A percentile compares a stretch with the other conserved stretches of the same genome.
Evolutionary conservation across 2,797 vertebrate species (phyloP).

Genomic region (Setipinna tenuifilis): DNA sequence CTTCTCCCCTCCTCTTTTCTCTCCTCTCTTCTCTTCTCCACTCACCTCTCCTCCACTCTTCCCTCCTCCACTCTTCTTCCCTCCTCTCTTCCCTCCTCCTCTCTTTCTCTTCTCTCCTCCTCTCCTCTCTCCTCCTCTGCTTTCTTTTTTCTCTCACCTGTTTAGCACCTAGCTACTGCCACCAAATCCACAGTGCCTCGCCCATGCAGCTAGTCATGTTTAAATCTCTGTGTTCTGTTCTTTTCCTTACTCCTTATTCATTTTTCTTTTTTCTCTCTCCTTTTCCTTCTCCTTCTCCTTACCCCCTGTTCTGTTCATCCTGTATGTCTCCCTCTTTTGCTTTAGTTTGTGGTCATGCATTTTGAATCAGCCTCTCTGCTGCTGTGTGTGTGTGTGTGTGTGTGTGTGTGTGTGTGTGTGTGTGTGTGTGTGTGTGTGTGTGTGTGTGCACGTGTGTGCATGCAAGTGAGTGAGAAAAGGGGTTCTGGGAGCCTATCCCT

Average conservation of each 20-base stretch:
- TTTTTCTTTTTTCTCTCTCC: background rate
- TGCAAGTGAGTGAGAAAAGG: background rate
- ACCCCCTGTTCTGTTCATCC: too few species aligned
- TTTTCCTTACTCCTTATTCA: background rate
- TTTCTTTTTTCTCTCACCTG: slow-evolving; percentile 38
- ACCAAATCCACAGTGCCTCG: background rate
- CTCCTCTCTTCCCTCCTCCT: slow-evolving; percentile 32
- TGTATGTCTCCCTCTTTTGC: background rate
- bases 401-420: background rate
- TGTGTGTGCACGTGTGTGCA: background rate
- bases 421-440: background rate
- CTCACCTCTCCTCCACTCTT: slow-evolving; percentile 6
- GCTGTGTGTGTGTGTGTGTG: background rate
- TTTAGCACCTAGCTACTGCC: background rate
- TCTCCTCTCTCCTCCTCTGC: slow-evolving; percentile 35
- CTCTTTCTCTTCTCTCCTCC: slow-evolving; percentile 25
- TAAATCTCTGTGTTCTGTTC: background rate
- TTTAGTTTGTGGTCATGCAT: background rate
- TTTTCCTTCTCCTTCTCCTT: too few species aligned
- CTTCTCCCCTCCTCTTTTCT: slow-evolving; percentile 43
- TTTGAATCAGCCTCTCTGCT: background rate
- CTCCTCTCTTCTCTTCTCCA: slow-evolving; percentile 29
- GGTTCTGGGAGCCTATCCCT: slow-evolving; percentile 29
- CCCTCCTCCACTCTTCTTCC: background rate
- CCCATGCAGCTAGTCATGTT: slow-evolving; percentile 38